phyloP scores from a whole-genome alignment of 1,140 invertebrate species.

The Laodelphax striatellus region DNA sequence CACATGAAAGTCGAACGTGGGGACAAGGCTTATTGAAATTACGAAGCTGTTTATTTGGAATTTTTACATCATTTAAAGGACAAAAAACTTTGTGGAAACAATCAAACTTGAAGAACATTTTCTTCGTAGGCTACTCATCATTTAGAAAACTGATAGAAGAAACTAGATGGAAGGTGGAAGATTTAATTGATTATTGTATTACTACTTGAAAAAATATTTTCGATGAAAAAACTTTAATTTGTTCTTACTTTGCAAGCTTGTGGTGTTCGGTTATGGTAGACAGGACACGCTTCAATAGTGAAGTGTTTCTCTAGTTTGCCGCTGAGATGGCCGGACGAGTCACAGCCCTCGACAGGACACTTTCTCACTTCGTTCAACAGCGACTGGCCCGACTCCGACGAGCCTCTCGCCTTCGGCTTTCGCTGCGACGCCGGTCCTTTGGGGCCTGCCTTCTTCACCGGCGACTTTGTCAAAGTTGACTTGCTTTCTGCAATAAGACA shows the following conservation, averaged over 20 bases:
- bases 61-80: no score
- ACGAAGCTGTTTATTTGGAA: no score
- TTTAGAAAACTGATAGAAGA: no score
- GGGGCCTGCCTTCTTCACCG: slow-evolving; percentile 43
- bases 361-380: slow-evolving; percentile 47
- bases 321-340: slow-evolving; percentile 78
- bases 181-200: no score
- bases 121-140: no score
- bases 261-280: slow-evolving; percentile 78
- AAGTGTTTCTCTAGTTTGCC: slow-evolving; percentile 73
- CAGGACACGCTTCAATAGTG: slow-evolving; percentile 75
- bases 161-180: no score
- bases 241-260: slow-evolving; percentile 63
- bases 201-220: no score
- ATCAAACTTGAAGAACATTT: no score
- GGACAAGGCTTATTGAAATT: no score
- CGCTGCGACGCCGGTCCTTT: slow-evolving; percentile 29
- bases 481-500: slow-evolving; percentile 22
- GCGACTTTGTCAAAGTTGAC: slow-evolving; percentile 37
- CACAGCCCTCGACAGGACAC: slow-evolving; percentile 79
- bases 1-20: no score
- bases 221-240: no score
- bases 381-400: slow-evolving; percentile 28
- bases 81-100: no score
- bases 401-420: slow-evolving; percentile 35